A percentile compares a stretch with the other conserved stretches of the same genome.
Evolutionary conservation across 2,113 vertebrate species (phyloP).

Genomic region (Planiliza haematocheilus): DNA sequence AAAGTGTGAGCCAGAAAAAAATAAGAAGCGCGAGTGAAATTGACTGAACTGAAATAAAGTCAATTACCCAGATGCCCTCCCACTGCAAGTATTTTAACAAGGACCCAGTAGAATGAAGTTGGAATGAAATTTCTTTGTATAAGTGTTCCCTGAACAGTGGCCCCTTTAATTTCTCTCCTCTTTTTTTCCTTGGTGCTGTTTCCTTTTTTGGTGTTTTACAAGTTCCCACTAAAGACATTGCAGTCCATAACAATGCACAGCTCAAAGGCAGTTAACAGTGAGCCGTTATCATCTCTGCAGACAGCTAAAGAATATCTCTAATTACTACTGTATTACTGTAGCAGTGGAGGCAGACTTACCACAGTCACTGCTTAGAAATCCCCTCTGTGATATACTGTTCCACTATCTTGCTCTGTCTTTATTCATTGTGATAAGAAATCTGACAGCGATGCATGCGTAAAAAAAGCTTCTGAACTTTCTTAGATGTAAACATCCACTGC

Average conservation of each 20-base stretch:
- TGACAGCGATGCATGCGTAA: neutral
- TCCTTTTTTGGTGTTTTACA: slow-evolving; percentile 48
- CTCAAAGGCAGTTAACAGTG: slow-evolving; percentile 41
- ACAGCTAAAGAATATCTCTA: slow-evolving; percentile 47
- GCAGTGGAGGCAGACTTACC: slow-evolving; percentile 25
- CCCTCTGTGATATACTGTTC: slow-evolving; percentile 1
- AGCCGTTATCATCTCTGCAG: slow-evolving; percentile 53
- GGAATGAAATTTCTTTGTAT: slow-evolving; percentile 48
- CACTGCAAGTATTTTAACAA: slow-evolving; percentile 44
- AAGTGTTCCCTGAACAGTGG: slow-evolving; percentile 27
- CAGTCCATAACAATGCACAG: slow-evolving; percentile 42
- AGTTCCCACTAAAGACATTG: slow-evolving; percentile 51
- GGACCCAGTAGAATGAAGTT: slow-evolving; percentile 39
- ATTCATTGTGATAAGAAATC: neutral
- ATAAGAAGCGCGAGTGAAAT: slow-evolving; percentile 36
- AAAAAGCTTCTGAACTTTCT: slow-evolving; percentile 4
- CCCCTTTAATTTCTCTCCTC: slow-evolving; percentile 21
- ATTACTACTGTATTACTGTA: slow-evolving; percentile 42
- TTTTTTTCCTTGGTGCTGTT: slow-evolving; percentile 15
- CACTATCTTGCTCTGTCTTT: slow-evolving; percentile 9
- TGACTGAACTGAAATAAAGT: slow-evolving; percentile 66
- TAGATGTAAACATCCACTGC: slow-evolving; percentile 11
- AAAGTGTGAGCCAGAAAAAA: slow-evolving; percentile 34
- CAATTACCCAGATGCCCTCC: slow-evolving; percentile 59
- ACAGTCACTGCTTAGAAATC: slow-evolving; percentile 13